Percentiles rank a stretch among this genome's conserved stretches.
Conservation (phyloP, 37 sponge, comb jelly and placozoan genomes). For the Halisarca cf. caerulea region DNA sequence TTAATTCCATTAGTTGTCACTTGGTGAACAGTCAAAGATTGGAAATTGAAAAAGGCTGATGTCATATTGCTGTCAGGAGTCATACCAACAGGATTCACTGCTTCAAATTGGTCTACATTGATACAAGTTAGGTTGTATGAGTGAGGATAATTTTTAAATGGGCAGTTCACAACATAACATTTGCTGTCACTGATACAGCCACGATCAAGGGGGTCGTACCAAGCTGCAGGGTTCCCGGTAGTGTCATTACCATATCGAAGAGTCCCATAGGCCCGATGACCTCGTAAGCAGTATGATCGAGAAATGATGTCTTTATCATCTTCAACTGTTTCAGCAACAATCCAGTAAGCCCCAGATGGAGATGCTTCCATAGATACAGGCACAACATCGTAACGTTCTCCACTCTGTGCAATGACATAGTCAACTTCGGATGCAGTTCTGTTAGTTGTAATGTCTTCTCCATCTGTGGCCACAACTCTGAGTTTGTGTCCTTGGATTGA, state of each 20-base stretch:
- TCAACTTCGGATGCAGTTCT: conserved; percentile 48
- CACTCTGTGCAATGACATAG: conserved; percentile 70
- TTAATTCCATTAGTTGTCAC: neutral
- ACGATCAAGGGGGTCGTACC: neutral
- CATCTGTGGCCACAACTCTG: conserved; percentile 82
- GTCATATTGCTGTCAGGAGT: neutral
- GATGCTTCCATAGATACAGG: conserved; percentile 31
- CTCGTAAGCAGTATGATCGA: neutral
- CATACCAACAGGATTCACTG: neutral
- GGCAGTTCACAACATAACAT: conserved; percentile 79
- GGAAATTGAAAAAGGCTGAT: conserved; percentile 5
- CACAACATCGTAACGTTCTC: conserved; percentile 81
- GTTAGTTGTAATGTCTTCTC: conserved; percentile 31
- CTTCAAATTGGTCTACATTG: neutral
- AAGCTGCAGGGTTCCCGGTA: neutral
- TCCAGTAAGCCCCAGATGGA: conserved; percentile 54
- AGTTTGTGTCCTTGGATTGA: conserved; percentile 80
- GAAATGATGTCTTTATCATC: neutral
- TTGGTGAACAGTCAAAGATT: neutral
- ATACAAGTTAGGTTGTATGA: conserved; percentile 9
- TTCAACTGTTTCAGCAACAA: conserved; percentile 75
- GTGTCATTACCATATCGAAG: neutral
- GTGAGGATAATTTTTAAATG: conserved; percentile 42
- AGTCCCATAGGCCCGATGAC: conserved; percentile 1
- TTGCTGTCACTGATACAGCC: neutral